Evolutionary conservation across 2,113 vertebrate species (phyloP).

Genomic region (Triplophysa dalaica): DNA sequence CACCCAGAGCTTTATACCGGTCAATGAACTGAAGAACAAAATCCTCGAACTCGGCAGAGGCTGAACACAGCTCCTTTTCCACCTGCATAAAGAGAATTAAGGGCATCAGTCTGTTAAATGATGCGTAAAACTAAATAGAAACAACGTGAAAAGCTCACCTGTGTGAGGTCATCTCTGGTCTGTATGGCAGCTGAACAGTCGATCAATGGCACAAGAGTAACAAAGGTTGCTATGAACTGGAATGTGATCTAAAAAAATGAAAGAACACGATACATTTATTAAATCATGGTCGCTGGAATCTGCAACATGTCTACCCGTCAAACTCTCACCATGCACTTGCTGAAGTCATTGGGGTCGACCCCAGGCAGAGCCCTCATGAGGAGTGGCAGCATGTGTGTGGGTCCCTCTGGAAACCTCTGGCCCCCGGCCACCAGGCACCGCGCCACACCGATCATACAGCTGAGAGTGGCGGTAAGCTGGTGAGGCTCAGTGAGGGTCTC

Average conservation of each 20-base stretch:
- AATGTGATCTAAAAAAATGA: conserved; percentile 87
- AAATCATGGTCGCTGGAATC: no score
- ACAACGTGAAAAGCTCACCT: conserved; percentile 72
- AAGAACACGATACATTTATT: not conserved
- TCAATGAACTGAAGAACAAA: conserved; percentile 98
- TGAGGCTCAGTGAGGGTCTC: conserved; percentile 97
- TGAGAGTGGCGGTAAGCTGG: conserved; percentile 94
- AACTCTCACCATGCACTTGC: conserved; percentile 94
- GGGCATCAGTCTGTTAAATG: not conserved
- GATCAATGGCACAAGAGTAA: conserved; percentile 98
- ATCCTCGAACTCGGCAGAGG: conserved; percentile 96
- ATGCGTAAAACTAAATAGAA: no score
- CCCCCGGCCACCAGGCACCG: conserved; percentile 90
- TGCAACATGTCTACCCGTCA: not conserved
- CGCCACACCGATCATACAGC: conserved; percentile 95
- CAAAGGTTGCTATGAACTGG: conserved; percentile 98
- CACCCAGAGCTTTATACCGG: conserved; percentile 71
- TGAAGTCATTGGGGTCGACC: conserved; percentile 97
- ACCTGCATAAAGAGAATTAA: conserved; percentile 70
- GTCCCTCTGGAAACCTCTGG: conserved; percentile 89
- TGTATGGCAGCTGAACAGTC: conserved; percentile 92
- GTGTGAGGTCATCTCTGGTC: conserved; percentile 87
- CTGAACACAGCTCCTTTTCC: conserved; percentile 93
- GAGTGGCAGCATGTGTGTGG: conserved; percentile 95
- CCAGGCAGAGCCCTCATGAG: conserved; percentile 95